These are phyloP conservation scores for Sturnus vulgaris DNA, from an alignment of 2,113 vertebrate genomes.

Conservation along the genomic window DNA sequence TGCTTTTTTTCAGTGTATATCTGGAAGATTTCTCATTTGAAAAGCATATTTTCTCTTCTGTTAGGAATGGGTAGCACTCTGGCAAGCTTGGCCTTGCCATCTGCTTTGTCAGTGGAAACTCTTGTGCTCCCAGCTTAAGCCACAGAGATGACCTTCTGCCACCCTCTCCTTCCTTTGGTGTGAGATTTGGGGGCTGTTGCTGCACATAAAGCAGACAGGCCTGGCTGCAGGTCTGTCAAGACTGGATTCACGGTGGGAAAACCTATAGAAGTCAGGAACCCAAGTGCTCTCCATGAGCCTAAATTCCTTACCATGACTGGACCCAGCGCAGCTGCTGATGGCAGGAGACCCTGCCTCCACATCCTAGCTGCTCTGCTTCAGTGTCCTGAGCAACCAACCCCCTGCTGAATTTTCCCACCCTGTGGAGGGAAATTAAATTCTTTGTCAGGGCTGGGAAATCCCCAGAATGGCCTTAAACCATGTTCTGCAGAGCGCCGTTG, in stretches of 20 bases:
- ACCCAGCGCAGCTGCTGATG: background rate
- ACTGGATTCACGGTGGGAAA: background rate
- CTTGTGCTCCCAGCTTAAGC: background rate
- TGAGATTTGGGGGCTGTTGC: background rate
- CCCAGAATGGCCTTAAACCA: slow-evolving; percentile 37
- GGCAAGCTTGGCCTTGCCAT: background rate
- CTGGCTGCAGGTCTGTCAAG: background rate
- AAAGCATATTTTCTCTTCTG: slow-evolving; percentile 23
- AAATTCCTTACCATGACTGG: background rate
- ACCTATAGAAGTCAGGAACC: background rate
- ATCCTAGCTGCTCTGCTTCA: background rate
- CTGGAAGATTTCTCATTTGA: slow-evolving; percentile 36
- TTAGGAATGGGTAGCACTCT: background rate
- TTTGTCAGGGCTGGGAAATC: slow-evolving; percentile 35
- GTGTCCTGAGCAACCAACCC: background rate
- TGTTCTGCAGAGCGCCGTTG: background rate
- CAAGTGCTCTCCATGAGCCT: background rate
- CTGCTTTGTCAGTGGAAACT: background rate
- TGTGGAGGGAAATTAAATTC: background rate
- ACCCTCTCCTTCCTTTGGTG: background rate
- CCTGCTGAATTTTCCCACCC: slow-evolving; percentile 13
- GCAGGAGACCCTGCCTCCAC: background rate
- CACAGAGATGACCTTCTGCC: background rate
- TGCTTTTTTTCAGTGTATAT: slow-evolving; percentile 29
- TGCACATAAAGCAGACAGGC: background rate